Evolutionary conservation across 2,888 invertebrate genomes (phyloP).

Genomic region (Timandra comae): DNA sequence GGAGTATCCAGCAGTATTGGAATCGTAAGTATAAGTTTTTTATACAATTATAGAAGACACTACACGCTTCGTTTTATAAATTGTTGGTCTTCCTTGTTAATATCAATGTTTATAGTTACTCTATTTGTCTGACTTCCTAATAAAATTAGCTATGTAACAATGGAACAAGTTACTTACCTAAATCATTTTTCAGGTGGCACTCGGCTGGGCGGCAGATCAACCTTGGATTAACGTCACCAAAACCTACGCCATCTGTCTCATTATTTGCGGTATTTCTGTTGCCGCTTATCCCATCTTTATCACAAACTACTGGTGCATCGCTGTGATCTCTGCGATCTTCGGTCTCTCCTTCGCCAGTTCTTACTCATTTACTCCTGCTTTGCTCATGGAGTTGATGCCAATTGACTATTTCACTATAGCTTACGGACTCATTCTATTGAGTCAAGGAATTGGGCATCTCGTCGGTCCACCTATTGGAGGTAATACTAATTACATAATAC

Average conservation of each 20-base stretch:
- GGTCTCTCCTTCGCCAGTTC: conserved; percentile 94
- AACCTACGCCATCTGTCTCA: conserved; percentile 87
- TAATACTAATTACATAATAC: too few species aligned
- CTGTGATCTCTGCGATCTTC: conserved; percentile 79
- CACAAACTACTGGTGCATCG: conserved; percentile 63
- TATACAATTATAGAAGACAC: too few species aligned
- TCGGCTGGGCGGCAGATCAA: conserved; percentile 93
- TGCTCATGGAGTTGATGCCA: conserved; percentile 91
- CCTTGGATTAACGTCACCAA: conserved; percentile 89
- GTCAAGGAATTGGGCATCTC: conserved; percentile 95
- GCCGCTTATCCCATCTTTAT: conserved; percentile 77
- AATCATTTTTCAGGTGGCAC: conserved; percentile 78
- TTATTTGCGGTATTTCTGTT: conserved; percentile 79
- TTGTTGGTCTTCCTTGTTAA: too few species aligned
- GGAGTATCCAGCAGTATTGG: conserved; percentile 93
- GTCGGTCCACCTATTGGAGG: conserved; percentile 95
- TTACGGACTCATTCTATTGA: conserved; percentile 91
- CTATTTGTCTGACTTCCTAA: too few species aligned
- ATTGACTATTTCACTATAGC: conserved; percentile 94
- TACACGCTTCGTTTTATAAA: too few species aligned
- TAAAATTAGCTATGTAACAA: too few species aligned
- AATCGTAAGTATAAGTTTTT: conserved; percentile 83
- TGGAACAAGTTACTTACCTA: too few species aligned
- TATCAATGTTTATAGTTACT: too few species aligned
- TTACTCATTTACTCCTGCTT: conserved; percentile 92